Evolutionary conservation across 1,140 invertebrate species (phyloP).

Genomic region (Drosophila erecta): DNA sequence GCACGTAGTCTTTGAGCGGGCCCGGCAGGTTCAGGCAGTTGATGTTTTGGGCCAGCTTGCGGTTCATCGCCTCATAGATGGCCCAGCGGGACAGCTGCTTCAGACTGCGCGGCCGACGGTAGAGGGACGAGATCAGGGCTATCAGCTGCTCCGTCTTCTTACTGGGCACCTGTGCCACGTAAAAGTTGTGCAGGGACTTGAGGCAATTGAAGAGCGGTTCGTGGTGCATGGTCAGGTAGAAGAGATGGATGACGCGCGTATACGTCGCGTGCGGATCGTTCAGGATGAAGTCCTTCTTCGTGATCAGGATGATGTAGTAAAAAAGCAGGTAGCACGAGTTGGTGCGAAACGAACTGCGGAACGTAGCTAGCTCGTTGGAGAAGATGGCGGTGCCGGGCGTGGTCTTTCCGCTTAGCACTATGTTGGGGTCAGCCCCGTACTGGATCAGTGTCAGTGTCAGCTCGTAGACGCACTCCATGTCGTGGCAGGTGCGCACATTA

Average conservation of each 20-base stretch:
- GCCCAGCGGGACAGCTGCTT: slow-evolving; percentile 88
- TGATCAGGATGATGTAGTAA: slow-evolving; percentile 89
- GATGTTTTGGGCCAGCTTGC: slow-evolving; percentile 87
- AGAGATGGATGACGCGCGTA: slow-evolving; percentile 88
- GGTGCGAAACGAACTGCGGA: slow-evolving; percentile 87
- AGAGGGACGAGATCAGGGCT: slow-evolving; percentile 87
- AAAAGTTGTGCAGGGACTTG: slow-evolving; percentile 87
- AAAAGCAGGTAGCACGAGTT: slow-evolving; percentile 88
- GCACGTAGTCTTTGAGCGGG: slow-evolving; percentile 89
- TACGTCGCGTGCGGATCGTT: slow-evolving; percentile 88
- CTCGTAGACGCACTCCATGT: slow-evolving; percentile 89
- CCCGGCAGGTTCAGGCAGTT: slow-evolving; percentile 89
- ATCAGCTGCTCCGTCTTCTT: slow-evolving; percentile 87
- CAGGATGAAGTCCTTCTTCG: slow-evolving; percentile 88
- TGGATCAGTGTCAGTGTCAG: slow-evolving; percentile 88
- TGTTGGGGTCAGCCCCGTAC: slow-evolving; percentile 88
- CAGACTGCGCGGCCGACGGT: slow-evolving; percentile 87
- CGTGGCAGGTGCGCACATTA: slow-evolving; percentile 87
- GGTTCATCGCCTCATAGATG: slow-evolving; percentile 87
- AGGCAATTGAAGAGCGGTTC: slow-evolving; percentile 87
- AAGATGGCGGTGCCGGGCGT: slow-evolving; percentile 82
- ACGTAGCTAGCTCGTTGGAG: slow-evolving; percentile 83
- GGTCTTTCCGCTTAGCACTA: slow-evolving; percentile 85
- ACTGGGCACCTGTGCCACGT: slow-evolving; percentile 88
- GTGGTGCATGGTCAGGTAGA: slow-evolving; percentile 89